These are phyloP conservation scores for Falco cherrug DNA, from an alignment of 2,797 vertebrate species.

Conservation along the genomic window DNA sequence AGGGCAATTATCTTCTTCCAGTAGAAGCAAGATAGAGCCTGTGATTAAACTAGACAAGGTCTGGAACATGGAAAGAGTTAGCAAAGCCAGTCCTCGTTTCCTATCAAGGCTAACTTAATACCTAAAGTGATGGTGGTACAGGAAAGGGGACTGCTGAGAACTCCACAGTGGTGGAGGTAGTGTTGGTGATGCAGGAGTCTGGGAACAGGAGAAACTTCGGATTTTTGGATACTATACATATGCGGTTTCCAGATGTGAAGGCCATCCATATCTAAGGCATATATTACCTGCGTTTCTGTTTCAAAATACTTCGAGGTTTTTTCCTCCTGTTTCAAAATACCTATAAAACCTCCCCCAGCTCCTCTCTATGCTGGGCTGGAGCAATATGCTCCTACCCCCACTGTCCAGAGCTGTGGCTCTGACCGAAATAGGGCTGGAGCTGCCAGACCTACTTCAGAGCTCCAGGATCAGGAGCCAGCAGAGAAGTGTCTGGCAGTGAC, in stretches of 20 bases:
- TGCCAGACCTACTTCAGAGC: constrained; percentile 24
- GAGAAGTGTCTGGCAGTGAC: constrained; percentile 44
- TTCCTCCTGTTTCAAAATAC: neutral
- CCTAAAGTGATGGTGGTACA: neutral
- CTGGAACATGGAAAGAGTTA: neutral
- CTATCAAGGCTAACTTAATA: neutral
- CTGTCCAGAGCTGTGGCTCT: neutral
- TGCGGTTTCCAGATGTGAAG: neutral
- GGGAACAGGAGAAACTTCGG: neutral
- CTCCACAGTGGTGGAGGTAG: neutral
- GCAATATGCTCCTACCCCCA: neutral
- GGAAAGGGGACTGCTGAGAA: neutral
- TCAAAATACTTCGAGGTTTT: neutral
- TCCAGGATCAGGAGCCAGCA: neutral
- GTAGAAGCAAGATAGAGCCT: neutral
- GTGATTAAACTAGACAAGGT: neutral
- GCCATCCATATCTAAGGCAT: neutral
- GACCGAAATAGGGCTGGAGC: neutral
- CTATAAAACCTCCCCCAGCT: neutral
- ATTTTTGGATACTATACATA: neutral
- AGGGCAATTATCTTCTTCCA: neutral
- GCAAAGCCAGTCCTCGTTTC: neutral
- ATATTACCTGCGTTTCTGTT: neutral
- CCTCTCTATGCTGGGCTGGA: neutral
- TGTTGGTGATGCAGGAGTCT: neutral